Percentiles rank a stretch among this genome's conserved stretches.
Conservation (phyloP, 1,140 invertebrate species). For the Anoplophora glabripennis region DNA sequence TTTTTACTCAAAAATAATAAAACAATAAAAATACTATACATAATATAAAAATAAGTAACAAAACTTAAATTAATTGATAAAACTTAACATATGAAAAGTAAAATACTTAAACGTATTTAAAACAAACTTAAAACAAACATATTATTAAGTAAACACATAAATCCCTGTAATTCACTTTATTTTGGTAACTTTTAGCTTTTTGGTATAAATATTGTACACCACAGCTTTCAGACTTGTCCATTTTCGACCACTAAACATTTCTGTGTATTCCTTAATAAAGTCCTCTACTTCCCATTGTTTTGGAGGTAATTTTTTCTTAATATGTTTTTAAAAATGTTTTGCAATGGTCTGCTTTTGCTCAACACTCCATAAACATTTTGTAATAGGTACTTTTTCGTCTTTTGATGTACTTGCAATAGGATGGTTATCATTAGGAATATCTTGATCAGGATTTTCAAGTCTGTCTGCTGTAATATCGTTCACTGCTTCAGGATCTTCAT, state of each 20-base stretch:
- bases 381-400: not conserved
- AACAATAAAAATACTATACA: no score
- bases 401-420: not conserved
- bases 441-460: no score
- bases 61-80: no score
- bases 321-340: constrained; percentile 10
- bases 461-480: no score
- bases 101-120: no score
- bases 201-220: constrained; percentile 10
- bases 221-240: constrained; percentile 10
- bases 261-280: constrained; percentile 8
- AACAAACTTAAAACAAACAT: no score
- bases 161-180: no score
- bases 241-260: constrained; percentile 7
- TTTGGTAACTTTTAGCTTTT: not conserved
- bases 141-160: no score
- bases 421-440: not conserved
- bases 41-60: no score
- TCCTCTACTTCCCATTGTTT: constrained; percentile 8
- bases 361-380: not conserved
- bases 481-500: constrained; percentile 1
- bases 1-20: no score
- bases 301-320: constrained; percentile 4
- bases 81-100: no score
- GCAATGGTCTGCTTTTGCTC: constrained; percentile 5